Evolutionary conservation across 2,888 invertebrate species (phyloP).

Genomic region (Desoria tigrina): DNA sequence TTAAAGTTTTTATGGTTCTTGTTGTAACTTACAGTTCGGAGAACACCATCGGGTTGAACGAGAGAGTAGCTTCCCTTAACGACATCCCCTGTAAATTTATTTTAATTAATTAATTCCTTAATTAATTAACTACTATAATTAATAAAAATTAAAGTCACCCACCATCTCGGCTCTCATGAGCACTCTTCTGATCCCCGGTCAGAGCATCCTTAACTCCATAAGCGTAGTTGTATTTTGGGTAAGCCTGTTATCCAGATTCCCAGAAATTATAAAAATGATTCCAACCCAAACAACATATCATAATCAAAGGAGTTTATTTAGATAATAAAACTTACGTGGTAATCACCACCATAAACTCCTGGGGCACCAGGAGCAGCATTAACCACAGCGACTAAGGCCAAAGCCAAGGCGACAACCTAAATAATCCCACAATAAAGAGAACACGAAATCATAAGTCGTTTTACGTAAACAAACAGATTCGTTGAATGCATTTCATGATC

Average conservation of each 20-base stretch:
- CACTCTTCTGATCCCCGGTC: constrained; percentile 18
- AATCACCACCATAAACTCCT: constrained; percentile 9
- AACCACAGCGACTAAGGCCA: constrained; percentile 18
- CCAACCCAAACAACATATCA: background rate
- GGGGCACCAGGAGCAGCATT: constrained; percentile 18
- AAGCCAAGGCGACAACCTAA: constrained; percentile 21
- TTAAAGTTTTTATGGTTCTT: background rate
- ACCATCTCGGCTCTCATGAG: constrained; percentile 14
- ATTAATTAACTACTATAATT: too few relatives aligned
- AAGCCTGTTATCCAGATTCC: constrained; percentile 10
- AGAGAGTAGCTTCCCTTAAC: constrained; percentile 18
- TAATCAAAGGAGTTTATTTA: too few relatives aligned
- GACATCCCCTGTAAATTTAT: constrained; percentile 17
- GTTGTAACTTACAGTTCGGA: constrained; percentile 14
- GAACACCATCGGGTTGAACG: constrained; percentile 19
- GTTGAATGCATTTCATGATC: background rate
- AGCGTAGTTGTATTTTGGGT: constrained; percentile 11
- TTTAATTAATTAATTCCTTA: too few relatives aligned
- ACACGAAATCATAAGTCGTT: background rate
- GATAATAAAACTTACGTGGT: constrained; percentile 5
- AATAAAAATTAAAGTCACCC: too few relatives aligned
- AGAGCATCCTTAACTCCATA: constrained; percentile 21
- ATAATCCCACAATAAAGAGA: background rate
- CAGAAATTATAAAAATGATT: background rate
- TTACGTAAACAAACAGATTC: too few relatives aligned